phyloP scores from a whole-genome alignment of 2,888 invertebrate species.

The Plagodis dolabraria region DNA sequence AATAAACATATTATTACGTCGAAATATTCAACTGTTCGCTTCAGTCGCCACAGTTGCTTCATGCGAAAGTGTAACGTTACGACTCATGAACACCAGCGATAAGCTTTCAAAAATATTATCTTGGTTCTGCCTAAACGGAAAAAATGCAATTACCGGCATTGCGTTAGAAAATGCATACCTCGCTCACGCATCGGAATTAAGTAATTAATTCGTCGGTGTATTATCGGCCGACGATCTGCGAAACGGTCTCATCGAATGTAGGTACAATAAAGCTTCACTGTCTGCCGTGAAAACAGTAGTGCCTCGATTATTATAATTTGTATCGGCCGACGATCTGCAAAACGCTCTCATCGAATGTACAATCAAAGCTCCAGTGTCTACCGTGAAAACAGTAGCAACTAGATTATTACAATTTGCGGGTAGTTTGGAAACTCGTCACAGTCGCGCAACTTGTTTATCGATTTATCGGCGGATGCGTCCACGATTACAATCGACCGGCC shows the following conservation, averaged over 20 bases:
- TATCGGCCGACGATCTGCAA: conserved; percentile 76
- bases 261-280: conserved; percentile 62
- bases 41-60: conserved; percentile 52
- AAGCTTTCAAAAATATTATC: conserved; percentile 77
- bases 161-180: conserved; percentile 77
- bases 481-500: conserved; percentile 69
- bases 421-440: conserved; percentile 74
- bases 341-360: conserved; percentile 64
- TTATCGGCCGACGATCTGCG: conserved; percentile 76
- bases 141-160: conserved; percentile 69
- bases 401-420: conserved; percentile 68
- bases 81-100: conserved; percentile 71
- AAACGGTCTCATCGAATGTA: conserved; percentile 64
- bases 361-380: conserved; percentile 58
- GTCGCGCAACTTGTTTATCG: conserved; percentile 76
- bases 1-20: conserved; percentile 45
- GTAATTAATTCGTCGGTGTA: conserved; percentile 73
- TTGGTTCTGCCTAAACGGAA: conserved; percentile 62
- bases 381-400: conserved; percentile 68
- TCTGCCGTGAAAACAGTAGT: conserved; percentile 67
- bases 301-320: conserved; percentile 64
- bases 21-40: conserved; percentile 48
- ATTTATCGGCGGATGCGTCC: conserved; percentile 79
- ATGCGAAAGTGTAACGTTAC: conserved; percentile 72
- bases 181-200: conserved; percentile 80